A percentile compares a stretch with the other conserved stretches of the same genome.
Evolutionary conservation across 2,797 vertebrate genomes (phyloP).

Genomic region (Hemibagrus guttatus): DNA sequence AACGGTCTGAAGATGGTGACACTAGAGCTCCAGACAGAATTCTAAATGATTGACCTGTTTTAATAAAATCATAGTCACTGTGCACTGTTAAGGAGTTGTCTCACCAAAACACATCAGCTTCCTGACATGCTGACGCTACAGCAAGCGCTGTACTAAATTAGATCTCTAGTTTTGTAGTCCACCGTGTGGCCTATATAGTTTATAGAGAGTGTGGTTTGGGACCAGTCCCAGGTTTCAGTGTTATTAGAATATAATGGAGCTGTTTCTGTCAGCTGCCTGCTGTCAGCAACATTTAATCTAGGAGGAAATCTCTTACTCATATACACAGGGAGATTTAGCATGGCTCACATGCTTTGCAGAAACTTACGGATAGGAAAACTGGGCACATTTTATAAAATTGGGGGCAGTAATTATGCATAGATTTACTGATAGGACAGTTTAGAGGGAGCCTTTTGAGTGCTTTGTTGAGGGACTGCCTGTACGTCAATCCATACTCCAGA

Average conservation of each 20-base stretch:
- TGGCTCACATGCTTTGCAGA: not conserved
- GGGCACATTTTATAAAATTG: slow-evolving; percentile 26
- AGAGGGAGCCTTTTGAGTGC: slow-evolving; percentile 22
- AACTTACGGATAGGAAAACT: not conserved
- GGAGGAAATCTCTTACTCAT: slow-evolving; percentile 18
- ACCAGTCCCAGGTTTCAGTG: not conserved
- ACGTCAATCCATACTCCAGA: not conserved
- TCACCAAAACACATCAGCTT: not conserved
- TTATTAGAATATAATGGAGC: slow-evolving; percentile 8
- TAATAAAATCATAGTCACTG: not conserved
- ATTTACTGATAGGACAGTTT: slow-evolving; percentile 29
- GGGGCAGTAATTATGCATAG: slow-evolving; percentile 25
- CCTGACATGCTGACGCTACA: not conserved
- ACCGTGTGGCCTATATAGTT: slow-evolving; percentile 1
- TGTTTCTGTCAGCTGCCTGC: not conserved
- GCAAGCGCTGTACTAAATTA: slow-evolving; percentile 5
- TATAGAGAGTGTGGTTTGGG: slow-evolving; percentile 6
- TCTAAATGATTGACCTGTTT: not conserved
- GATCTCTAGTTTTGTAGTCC: not conserved
- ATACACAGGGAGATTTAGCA: not conserved
- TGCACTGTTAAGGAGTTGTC: not conserved
- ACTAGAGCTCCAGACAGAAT: not conserved
- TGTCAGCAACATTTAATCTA: slow-evolving; percentile 40
- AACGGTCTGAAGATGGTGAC: not conserved
- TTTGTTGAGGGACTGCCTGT: not conserved